Percentiles rank a stretch among this genome's conserved stretches.
These are phyloP conservation scores for Eumerus sabulonum DNA, from an alignment of 2,888 invertebrate species.

Conservation along the genomic window DNA sequence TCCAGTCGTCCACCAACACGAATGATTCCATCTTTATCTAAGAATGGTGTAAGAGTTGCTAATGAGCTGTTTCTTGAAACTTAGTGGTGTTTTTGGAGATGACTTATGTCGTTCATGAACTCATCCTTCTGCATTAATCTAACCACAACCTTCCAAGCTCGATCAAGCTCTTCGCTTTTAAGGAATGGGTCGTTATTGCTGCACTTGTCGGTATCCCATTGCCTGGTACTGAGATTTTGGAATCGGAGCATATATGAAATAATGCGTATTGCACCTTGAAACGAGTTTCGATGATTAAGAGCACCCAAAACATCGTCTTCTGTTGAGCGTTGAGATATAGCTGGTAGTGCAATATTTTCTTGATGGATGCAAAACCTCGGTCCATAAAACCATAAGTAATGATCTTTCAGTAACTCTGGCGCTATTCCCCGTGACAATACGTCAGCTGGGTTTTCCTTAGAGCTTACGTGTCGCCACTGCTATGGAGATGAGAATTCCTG, in stretches of 20 bases:
- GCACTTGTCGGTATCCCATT: neutral
- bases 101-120: slow-evolving; percentile 6
- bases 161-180: neutral
- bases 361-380: neutral
- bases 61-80: slow-evolving; percentile 10
- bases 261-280: neutral
- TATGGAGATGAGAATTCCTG: neutral
- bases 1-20: slow-evolving; percentile 51
- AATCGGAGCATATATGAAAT: neutral
- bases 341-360: neutral
- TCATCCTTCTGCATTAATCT: slow-evolving; percentile 2
- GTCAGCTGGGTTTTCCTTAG: neutral
- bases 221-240: no score
- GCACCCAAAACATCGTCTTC: neutral
- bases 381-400: slow-evolving; percentile 17
- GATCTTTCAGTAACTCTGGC: slow-evolving; percentile 7
- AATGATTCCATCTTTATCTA: slow-evolving; percentile 30
- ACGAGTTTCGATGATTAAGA: neutral
- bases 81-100: slow-evolving; percentile 11
- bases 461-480: slow-evolving; percentile 1
- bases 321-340: neutral
- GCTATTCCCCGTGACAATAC: slow-evolving; percentile 3
- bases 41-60: slow-evolving; percentile 34
- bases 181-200: neutral
- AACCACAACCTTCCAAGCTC: neutral